Evolutionary conservation across 2,113 vertebrate species (phyloP).

Genomic region (Vicugna pacos): DNA sequence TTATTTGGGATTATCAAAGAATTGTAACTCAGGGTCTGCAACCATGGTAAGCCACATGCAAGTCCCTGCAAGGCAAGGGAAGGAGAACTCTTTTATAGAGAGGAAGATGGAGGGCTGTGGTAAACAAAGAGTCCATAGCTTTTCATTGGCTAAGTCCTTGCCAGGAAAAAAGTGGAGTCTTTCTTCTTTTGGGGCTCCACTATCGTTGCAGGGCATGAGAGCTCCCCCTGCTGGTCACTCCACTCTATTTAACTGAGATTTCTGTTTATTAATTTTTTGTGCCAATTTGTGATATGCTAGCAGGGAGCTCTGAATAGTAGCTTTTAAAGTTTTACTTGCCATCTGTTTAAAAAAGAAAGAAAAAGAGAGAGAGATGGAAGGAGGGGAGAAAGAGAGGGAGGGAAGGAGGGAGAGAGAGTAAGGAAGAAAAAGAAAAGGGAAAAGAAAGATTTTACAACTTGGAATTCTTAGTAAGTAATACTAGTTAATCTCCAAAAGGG

Average conservation of each 20-base stretch:
- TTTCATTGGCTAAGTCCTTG: background rate
- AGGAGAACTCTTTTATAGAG: background rate
- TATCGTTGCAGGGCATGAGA: background rate
- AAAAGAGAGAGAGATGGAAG: background rate
- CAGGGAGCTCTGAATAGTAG: background rate
- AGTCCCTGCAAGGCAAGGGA: background rate
- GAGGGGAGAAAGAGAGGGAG: accelerated
- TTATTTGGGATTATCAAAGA: background rate
- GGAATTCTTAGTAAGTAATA: background rate
- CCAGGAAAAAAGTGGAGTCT: background rate
- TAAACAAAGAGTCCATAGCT: background rate
- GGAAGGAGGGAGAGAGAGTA: accelerated
- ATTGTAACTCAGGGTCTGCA: background rate
- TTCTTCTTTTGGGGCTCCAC: background rate
- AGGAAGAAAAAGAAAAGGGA: background rate
- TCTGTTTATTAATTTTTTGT: background rate
- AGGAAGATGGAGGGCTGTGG: background rate
- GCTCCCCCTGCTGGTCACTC: background rate
- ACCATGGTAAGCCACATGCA: background rate
- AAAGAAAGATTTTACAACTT: background rate
- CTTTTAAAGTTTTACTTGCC: background rate
- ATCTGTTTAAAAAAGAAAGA: background rate
- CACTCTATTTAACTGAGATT: background rate
- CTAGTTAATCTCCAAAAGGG: background rate
- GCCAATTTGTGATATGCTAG: background rate